phyloP scores from a whole-genome alignment of 2,113 vertebrate genomes.

The Hassar affinis region DNA sequence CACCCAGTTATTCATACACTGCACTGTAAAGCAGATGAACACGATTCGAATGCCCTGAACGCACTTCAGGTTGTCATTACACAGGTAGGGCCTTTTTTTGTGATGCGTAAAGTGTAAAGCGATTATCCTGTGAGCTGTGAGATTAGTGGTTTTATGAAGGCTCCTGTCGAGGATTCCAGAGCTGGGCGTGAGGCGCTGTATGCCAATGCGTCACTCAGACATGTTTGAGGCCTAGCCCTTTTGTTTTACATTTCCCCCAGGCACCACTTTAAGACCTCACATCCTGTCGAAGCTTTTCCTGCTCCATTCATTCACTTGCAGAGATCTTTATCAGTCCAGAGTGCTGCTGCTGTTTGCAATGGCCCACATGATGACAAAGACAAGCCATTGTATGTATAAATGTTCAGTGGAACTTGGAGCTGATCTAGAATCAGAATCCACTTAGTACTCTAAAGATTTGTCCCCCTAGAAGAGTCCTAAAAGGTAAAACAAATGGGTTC shows the following conservation, averaged over 20 bases:
- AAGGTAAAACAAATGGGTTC: background rate
- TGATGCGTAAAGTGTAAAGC: background rate
- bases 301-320: slow-evolving; percentile 27
- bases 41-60: background rate
- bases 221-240: slow-evolving; percentile 24
- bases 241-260: slow-evolving; percentile 50
- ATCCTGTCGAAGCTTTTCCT: slow-evolving; percentile 42
- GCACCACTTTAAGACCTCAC: slow-evolving; percentile 36
- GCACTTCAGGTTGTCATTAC: background rate
- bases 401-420: background rate
- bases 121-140: slow-evolving; percentile 1
- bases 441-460: background rate
- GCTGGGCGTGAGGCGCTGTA: slow-evolving; percentile 28
- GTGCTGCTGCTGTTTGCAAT: slow-evolving; percentile 15
- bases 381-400: background rate
- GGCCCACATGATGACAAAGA: background rate
- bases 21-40: background rate
- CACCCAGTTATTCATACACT: background rate
- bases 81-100: background rate
- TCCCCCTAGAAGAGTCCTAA: background rate
- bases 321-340: slow-evolving; percentile 22
- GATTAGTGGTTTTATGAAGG: slow-evolving; percentile 20
- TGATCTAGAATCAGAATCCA: background rate
- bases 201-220: slow-evolving; percentile 31
- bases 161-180: slow-evolving; percentile 23